Evolutionary conservation across 2,888 invertebrate genomes (phyloP), one percentile per base, ranked within the genome.

Genomic region (Agriopis aurantiaria): DNA sequence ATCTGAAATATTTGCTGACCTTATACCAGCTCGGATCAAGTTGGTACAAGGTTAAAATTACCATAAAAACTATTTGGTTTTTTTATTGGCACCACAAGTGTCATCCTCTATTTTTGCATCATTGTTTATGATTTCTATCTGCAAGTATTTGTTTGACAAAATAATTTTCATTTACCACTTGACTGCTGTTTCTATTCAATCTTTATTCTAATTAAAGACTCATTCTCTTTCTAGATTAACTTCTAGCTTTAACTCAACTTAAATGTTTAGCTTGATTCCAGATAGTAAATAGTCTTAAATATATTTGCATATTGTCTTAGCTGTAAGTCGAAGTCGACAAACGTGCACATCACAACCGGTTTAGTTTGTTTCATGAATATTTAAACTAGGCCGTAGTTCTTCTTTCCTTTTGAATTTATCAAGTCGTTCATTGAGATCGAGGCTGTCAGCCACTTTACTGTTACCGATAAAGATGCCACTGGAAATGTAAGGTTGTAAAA

Each of bases 401-500:
- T 76, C 72, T 82, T 79, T 78, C 75, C 68, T 72, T 69, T 71
- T 43, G 45, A 73, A 75, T 77, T 33, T 68, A 69, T 72, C 66
- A 71, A 56, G 61, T 75, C 59, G 65, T 72, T 73, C 70, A 72
- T 75, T 72, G 56, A 66, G 66, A 57, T 64, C 58, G 71, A 72
- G 73, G 65, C 73, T 72, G 68, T 73, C 48, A n/a, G 46, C 40
- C 40, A 11, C 46, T 40, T 14, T 43, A 12, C 63, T 69, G 72
- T 77, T 72, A 46, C 23, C 66, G 66, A 72, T 77, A 69, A 72
- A 78, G 67, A 45, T 72, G 51, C 73, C 60, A 77, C 79, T 65
- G 80, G 83, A 85, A 84, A 80, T 80, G 78, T 84, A 82, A 85
- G 82, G 83, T 85, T 79, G 79, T 60, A 61, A 66, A 62, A 65